phyloP scores from a whole-genome alignment of 2,888 invertebrate species.

The Trichogramma evanescens region DNA sequence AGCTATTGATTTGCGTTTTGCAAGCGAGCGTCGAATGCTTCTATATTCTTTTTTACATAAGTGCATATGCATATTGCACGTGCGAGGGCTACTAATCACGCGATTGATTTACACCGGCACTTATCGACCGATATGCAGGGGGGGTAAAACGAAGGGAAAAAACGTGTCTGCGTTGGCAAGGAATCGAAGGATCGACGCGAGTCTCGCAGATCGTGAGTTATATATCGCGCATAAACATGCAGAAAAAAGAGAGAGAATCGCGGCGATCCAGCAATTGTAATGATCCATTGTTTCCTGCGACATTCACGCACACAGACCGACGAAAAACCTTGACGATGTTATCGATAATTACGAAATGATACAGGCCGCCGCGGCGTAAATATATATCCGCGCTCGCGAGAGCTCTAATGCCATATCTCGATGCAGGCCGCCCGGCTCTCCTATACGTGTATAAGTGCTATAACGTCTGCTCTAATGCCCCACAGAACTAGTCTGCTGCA shows the following conservation, averaged over 20 bases:
- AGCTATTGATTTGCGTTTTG: too few species aligned
- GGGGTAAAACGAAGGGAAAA: too few species aligned
- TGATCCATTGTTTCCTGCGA: conserved; percentile 45
- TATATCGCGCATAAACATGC: background rate
- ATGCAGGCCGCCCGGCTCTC: too few species aligned
- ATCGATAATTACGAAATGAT: conserved; percentile 48
- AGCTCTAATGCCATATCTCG: too few species aligned
- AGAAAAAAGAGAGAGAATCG: conserved; percentile 18
- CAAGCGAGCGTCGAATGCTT: too few species aligned
- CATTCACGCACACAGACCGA: too few species aligned
- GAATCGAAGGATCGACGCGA: background rate
- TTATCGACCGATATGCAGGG: conserved; percentile 7
- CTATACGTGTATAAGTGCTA: too few species aligned
- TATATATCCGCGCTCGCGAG: conserved; percentile 36
- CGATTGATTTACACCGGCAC: conserved; percentile 22
- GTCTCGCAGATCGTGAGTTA: background rate
- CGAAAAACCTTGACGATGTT: conserved; percentile 46
- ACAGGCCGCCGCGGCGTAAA: conserved; percentile 41
- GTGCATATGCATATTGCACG: too few species aligned
- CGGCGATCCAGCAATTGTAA: conserved; percentile 34
- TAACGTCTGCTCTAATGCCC: too few species aligned
- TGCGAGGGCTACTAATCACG: conserved; percentile 11
- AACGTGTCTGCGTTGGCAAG: too few species aligned
- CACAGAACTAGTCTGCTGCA: too few species aligned
- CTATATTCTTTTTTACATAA: too few species aligned